Percentiles rank a stretch among this genome's conserved stretches.
Evolutionary conservation across 2,888 invertebrate species (phyloP).

Genomic region (Pantelozetes paolii): DNA sequence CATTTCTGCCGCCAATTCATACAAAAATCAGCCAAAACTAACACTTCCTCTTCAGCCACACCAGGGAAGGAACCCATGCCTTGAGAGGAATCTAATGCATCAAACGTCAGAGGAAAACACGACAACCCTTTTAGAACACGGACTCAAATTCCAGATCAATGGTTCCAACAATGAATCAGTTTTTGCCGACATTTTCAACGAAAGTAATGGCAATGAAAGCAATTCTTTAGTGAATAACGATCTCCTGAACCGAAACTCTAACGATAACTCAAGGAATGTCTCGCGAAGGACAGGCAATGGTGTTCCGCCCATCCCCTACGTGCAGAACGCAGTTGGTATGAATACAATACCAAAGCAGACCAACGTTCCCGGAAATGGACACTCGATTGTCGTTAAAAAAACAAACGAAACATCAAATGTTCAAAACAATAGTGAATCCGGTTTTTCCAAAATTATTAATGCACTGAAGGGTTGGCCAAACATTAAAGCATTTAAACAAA

Average conservation of each 20-base stretch:
- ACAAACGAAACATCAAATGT: neutral
- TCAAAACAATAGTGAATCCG: constrained; percentile 16
- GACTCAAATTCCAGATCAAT: constrained; percentile 43
- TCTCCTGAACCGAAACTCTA: neutral
- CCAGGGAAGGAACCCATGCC: constrained; percentile 77
- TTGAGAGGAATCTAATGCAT: constrained; percentile 68
- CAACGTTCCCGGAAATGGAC: constrained; percentile 52
- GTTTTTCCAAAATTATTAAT: constrained; percentile 14
- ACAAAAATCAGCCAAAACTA: constrained; percentile 49
- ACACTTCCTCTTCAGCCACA: constrained; percentile 64
- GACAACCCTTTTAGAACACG: constrained; percentile 52
- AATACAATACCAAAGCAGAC: constrained; percentile 52
- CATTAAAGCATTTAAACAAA: neutral
- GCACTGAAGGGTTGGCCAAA: neutral
- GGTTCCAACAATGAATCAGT: constrained; percentile 3
- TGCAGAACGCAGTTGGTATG: constrained; percentile 66
- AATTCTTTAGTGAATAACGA: constrained; percentile 21
- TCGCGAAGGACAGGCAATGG: neutral
- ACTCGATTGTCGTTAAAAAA: constrained; percentile 40
- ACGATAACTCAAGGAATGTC: constrained; percentile 17
- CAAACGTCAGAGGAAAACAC: constrained; percentile 56
- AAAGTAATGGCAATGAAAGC: constrained; percentile 19
- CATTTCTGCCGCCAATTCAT: constrained; percentile 41
- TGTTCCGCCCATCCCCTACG: constrained; percentile 62
- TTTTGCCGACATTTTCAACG: neutral